phyloP scores from a whole-genome alignment of 23 tunicate genomes.

The Oikopleura albicans region DNA sequence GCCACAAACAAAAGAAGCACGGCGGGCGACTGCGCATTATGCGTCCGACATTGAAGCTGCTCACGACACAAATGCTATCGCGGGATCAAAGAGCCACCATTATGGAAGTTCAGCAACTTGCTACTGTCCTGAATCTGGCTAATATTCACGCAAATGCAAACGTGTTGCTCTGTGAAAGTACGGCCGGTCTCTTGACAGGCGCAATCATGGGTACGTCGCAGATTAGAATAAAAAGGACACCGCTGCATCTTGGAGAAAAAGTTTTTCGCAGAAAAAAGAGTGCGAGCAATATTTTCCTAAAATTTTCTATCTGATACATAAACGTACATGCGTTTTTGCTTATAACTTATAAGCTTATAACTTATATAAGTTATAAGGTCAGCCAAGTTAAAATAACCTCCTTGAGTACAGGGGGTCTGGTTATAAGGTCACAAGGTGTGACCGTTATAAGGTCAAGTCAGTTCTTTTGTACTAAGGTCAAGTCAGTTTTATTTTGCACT shows the following conservation, averaged over 20 bases:
- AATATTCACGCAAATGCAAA: background rate
- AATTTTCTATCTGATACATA: background rate
- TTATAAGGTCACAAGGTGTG: too few relatives aligned
- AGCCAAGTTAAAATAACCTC: too few relatives aligned
- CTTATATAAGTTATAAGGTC: too few relatives aligned
- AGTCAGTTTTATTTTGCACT: too few relatives aligned
- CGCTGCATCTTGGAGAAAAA: too few relatives aligned
- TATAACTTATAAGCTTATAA: too few relatives aligned
- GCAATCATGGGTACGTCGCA: background rate
- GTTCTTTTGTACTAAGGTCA: too few relatives aligned
- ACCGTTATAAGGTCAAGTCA: too few relatives aligned
- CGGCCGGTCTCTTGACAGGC: background rate
- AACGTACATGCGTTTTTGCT: too few relatives aligned
- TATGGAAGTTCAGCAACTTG: background rate
- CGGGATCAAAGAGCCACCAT: background rate
- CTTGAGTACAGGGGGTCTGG: too few relatives aligned
- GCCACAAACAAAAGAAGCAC: constrained; percentile 7
- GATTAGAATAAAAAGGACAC: too few relatives aligned
- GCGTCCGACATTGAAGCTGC: background rate
- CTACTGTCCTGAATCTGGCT: background rate
- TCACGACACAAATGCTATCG: background rate
- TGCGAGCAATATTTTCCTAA: background rate
- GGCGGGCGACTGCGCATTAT: background rate
- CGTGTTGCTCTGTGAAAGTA: background rate
- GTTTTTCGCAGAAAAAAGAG: background rate